These are phyloP conservation scores for Stegodyphus mimosarum DNA, from an alignment of 1,140 invertebrate genomes.

Conservation along the genomic window DNA sequence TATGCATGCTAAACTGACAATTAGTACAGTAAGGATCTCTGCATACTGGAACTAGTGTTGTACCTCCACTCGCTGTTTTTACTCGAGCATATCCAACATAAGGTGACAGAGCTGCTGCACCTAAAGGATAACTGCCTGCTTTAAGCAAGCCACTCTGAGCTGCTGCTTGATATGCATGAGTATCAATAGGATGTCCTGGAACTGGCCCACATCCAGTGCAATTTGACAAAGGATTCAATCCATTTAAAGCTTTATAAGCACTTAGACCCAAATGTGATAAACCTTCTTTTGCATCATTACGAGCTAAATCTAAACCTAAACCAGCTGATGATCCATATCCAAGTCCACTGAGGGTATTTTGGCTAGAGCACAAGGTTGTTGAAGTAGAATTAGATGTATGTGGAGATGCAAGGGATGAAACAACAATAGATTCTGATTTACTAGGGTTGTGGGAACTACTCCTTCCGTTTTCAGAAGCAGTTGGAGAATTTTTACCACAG, in stretches of 20 bases:
- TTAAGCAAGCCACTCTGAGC: slow-evolving; percentile 57
- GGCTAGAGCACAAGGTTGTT: slow-evolving; percentile 46
- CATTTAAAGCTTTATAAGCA: slow-evolving; percentile 60
- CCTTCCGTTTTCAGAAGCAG: slow-evolving; percentile 45
- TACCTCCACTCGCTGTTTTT: slow-evolving; percentile 89
- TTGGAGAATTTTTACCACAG: slow-evolving; percentile 61
- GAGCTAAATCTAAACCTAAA: slow-evolving; percentile 52
- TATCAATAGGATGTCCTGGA: slow-evolving; percentile 62
- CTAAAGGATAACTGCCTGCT: slow-evolving; percentile 58
- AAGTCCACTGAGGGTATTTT: slow-evolving; percentile 62
- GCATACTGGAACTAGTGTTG: slow-evolving; percentile 91
- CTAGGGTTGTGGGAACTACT: slow-evolving; percentile 41
- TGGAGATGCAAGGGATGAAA: slow-evolving; percentile 5
- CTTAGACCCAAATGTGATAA: slow-evolving; percentile 35
- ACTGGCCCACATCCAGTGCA: slow-evolving; percentile 62
- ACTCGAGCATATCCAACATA: slow-evolving; percentile 86
- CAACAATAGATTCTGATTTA: slow-evolving; percentile 2
- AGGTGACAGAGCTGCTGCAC: slow-evolving; percentile 63
- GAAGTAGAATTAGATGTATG: slow-evolving; percentile 20
- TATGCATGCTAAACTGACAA: slow-evolving; percentile 90
- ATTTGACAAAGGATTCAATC: slow-evolving; percentile 50
- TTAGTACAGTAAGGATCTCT: slow-evolving; percentile 95
- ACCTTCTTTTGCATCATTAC: slow-evolving; percentile 59
- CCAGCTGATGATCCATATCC: slow-evolving; percentile 58
- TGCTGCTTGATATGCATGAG: slow-evolving; percentile 35